A percentile compares a stretch with the other conserved stretches of the same genome.
Evolutionary conservation across 2,888 invertebrate genomes (phyloP).

Genomic region (Polietes domitor): DNA sequence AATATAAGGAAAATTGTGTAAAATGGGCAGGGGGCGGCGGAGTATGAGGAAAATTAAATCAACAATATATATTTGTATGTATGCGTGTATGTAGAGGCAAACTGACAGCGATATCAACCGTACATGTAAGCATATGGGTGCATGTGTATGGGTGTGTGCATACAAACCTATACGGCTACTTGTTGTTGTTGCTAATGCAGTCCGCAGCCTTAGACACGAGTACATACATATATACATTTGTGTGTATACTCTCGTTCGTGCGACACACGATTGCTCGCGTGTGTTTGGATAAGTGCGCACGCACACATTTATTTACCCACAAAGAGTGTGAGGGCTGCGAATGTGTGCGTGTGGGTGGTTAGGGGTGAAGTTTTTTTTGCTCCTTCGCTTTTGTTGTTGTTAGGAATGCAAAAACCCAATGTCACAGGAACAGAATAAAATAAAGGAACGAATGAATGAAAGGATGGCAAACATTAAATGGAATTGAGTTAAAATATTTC

Average conservation of each 20-base stretch:
- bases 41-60: not conserved
- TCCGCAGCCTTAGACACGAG: too few relatives aligned
- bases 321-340: not conserved
- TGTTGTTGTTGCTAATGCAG: slow-evolving; percentile 46
- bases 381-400: not conserved
- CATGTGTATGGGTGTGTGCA: not conserved
- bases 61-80: not conserved
- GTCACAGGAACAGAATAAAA: slow-evolving; percentile 15
- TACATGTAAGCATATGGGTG: not conserved
- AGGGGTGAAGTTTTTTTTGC: not conserved
- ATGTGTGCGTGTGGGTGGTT: slow-evolving; percentile 1
- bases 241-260: too few relatives aligned
- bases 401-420: slow-evolving; percentile 17
- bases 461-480: slow-evolving; percentile 25
- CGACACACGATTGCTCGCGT: not conserved
- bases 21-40: not conserved
- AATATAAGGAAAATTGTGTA: not conserved
- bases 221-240: too few relatives aligned
- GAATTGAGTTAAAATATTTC: slow-evolving; percentile 37
- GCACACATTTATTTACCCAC: slow-evolving; percentile 1
- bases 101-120: not conserved
- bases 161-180: slow-evolving; percentile 31
- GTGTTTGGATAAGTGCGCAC: slow-evolving; percentile 15
- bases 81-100: not conserved
- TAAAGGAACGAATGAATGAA: not conserved